Evolutionary conservation across 2,888 invertebrate genomes (phyloP).

Genomic region (Drosophila sordidula): DNA sequence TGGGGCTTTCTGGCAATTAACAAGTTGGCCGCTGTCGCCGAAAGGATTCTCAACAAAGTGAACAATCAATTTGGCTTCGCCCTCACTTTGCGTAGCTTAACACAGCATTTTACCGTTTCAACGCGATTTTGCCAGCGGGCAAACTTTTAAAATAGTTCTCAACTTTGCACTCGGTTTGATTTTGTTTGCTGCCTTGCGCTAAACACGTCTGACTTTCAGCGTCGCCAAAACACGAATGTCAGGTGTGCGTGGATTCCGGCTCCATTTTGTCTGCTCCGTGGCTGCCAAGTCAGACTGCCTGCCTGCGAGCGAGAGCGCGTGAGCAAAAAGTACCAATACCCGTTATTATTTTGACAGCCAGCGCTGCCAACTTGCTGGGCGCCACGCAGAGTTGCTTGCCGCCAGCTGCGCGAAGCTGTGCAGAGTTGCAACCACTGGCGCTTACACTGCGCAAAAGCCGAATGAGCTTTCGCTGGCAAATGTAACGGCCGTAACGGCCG

Average conservation of each 20-base stretch:
- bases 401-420: conserved; percentile 45
- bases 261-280: conserved; percentile 60
- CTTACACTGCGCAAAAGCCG: conserved; percentile 50
- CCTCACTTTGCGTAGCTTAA: conserved; percentile 6
- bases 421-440: conserved; percentile 56
- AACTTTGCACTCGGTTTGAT: conserved; percentile 57
- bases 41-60: conserved; percentile 40
- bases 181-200: conserved; percentile 58
- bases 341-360: conserved; percentile 67
- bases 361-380: conserved; percentile 61
- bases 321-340: conserved; percentile 54
- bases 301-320: conserved; percentile 17
- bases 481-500: conserved; percentile 23
- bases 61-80: conserved; percentile 2
- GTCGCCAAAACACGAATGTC: conserved; percentile 82
- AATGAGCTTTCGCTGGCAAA: conserved; percentile 41
- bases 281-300: conserved; percentile 23
- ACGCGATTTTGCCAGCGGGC: conserved; percentile 56
- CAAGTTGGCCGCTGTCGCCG: conserved; percentile 15
- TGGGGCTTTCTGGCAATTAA: conserved; percentile 34
- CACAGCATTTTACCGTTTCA: conserved; percentile 48
- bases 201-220: conserved; percentile 81
- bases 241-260: conserved; percentile 80
- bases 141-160: conserved; percentile 50
- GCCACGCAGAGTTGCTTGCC: conserved; percentile 61